phyloP scores from a whole-genome alignment of 2,888 invertebrate species.

The Drosophila pseudotakahashii region DNA sequence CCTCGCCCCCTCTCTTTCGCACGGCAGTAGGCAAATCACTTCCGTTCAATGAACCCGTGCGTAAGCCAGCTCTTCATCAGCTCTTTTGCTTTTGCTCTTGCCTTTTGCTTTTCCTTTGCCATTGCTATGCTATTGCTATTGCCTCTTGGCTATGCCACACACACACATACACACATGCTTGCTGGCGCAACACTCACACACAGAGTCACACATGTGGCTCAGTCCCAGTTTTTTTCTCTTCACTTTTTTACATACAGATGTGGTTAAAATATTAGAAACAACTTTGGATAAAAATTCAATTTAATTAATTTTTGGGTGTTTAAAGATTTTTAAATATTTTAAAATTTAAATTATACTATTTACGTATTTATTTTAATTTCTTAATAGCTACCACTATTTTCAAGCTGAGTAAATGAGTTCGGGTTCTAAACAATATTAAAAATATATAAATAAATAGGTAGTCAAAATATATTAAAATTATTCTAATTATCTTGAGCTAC shows the following conservation, averaged over 20 bases:
- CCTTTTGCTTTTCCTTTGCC: constrained; percentile 41
- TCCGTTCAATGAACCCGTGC: constrained; percentile 83
- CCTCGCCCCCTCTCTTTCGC: constrained; percentile 9
- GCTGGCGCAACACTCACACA: constrained; percentile 27
- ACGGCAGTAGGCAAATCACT: constrained; percentile 80
- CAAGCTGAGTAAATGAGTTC: no score
- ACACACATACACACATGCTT: constrained; percentile 16
- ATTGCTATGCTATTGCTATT: constrained; percentile 47
- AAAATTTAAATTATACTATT: no score
- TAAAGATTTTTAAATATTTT: no score
- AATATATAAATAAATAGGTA: no score
- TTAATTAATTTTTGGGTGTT: no score
- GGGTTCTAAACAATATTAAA: no score
- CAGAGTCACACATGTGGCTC: constrained; percentile 38
- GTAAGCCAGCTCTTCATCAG: constrained; percentile 75
- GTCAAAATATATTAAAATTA: no score
- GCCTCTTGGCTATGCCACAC: constrained; percentile 52
- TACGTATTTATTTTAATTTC: no score
- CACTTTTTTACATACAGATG: constrained; percentile 35
- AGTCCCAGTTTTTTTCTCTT: constrained; percentile 26
- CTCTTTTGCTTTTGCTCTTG: constrained; percentile 40
- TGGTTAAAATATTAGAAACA: constrained; percentile 18
- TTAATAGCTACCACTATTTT: no score
- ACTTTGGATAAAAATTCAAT: no score
- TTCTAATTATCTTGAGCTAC: no score